Base-by-base conservation (phyloP, 2,113 vertebrate species). In the Sylvilagus bachmani region DNA sequence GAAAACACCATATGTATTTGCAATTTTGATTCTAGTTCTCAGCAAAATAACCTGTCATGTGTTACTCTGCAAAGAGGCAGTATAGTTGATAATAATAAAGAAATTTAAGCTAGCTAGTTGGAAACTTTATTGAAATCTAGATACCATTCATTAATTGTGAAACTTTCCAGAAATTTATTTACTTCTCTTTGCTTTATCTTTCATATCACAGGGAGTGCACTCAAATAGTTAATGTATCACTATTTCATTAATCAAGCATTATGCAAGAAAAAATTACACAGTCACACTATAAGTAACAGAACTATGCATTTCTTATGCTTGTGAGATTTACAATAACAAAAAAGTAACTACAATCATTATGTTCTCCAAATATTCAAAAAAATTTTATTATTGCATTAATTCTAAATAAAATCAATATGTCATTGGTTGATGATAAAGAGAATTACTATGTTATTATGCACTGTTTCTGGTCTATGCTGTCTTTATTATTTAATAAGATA, bases 401-500 rank as follows among this genome's bases (percentile, higher is more conserved):
- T 71, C 1, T 24, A 70, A 27, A 36, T 74, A n/a, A 9, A 69
- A 44, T 80, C 2, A 33, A 1, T 1, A 13, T 21, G 22, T 44
- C 5, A 64, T 49, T 29, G 1, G 7, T 1, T 27, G 9, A 6
- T 49, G 1, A 71, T 19, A 25, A 21, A 36, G 13, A 44, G n/a
- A 69, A 38, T 21, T 16, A 24, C n/a, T 21, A 67, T 58, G 44
- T 44, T 44, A 44, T 44, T 44, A 44, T 49, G 8, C 33, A 24
- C 2, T 64, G 13, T 36, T 71, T 1, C 31, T 13, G 38, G 3
- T 8, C 2, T n/a, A 3, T 44, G 16, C 29, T 9, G 2, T 16
- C 19, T 49, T 13, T 33, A 62, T 2, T 4, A 21, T 53, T 51
- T 44, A 3, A 10, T 14, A 12, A 49, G 1, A 53, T 6, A 51